These are phyloP conservation scores for Chionodraco myersi DNA, from an alignment of 2,113 vertebrate species.

Conservation along the genomic window DNA sequence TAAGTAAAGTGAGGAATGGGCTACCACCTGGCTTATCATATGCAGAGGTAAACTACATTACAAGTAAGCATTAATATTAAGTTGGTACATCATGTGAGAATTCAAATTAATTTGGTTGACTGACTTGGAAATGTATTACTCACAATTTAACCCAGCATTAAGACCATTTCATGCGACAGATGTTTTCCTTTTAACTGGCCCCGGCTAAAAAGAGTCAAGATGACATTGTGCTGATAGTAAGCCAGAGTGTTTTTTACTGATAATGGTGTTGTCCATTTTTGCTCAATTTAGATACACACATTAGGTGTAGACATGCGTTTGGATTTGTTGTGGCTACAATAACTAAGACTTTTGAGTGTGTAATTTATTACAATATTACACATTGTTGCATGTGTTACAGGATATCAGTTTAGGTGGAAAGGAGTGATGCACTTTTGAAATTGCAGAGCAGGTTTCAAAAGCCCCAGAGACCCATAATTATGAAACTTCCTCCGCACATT, in stretches of 20 bases:
- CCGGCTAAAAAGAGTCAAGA: not conserved
- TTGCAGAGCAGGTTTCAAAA: slow-evolving; percentile 33
- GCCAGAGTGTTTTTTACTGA: slow-evolving; percentile 31
- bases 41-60: slow-evolving; percentile 11
- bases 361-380: not conserved
- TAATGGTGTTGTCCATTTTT: slow-evolving; percentile 4
- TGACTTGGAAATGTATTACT: not conserved
- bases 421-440: not conserved
- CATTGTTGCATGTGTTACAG: not conserved
- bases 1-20: slow-evolving; percentile 56
- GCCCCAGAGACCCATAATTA: slow-evolving; percentile 10
- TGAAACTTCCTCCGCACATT: slow-evolving; percentile 47
- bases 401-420: not conserved
- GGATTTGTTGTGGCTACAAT: not conserved
- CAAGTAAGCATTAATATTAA: no score
- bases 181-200: not conserved
- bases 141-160: not conserved
- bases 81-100: no score
- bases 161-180: not conserved
- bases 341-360: not conserved
- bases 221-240: slow-evolving; percentile 27
- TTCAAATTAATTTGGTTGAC: not conserved
- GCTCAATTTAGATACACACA: not conserved
- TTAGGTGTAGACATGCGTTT: not conserved
- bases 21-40: slow-evolving; percentile 63